A percentile compares a stretch with the other conserved stretches of the same genome.
Evolutionary conservation across 2,888 invertebrate species (phyloP).

Genomic region (Nipponacmea schrenckii): DNA sequence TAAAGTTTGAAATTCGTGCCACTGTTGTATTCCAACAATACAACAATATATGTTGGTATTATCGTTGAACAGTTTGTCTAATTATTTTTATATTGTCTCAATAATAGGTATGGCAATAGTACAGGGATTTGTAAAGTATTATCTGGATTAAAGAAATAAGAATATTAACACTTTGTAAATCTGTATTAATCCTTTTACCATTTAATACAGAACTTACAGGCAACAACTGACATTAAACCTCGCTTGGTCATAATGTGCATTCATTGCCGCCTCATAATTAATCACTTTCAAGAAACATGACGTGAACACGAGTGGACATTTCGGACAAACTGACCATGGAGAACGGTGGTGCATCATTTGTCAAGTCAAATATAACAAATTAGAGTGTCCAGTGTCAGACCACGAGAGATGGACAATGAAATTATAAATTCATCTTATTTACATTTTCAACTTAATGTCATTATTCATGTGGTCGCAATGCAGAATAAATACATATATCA

Average conservation of each 20-base stretch:
- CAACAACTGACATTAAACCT: no score
- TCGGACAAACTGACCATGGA: not conserved
- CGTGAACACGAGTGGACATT: conserved; percentile 1
- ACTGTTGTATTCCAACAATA: no score
- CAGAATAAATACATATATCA: no score
- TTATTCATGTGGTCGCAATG: not conserved
- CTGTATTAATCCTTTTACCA: not conserved
- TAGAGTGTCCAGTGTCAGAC: conserved; percentile 4
- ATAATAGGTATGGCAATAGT: no score
- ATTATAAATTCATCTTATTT: conserved; percentile 6
- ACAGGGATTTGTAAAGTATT: not conserved
- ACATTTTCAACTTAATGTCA: not conserved
- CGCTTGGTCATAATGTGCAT: no score
- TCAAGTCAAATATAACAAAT: conserved; percentile 8
- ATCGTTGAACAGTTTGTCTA: no score
- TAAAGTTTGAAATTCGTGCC: no score
- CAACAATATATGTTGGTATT: no score
- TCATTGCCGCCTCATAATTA: not conserved
- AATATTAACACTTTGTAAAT: conserved; percentile 4
- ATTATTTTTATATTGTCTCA: no score
- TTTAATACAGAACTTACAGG: not conserved
- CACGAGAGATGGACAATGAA: conserved; percentile 1
- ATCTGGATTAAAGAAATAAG: not conserved
- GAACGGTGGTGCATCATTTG: not conserved
- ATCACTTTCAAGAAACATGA: not conserved